phyloP scores from a whole-genome alignment of 92 coral and sea anemone species.

The Phenganax subtilis region DNA sequence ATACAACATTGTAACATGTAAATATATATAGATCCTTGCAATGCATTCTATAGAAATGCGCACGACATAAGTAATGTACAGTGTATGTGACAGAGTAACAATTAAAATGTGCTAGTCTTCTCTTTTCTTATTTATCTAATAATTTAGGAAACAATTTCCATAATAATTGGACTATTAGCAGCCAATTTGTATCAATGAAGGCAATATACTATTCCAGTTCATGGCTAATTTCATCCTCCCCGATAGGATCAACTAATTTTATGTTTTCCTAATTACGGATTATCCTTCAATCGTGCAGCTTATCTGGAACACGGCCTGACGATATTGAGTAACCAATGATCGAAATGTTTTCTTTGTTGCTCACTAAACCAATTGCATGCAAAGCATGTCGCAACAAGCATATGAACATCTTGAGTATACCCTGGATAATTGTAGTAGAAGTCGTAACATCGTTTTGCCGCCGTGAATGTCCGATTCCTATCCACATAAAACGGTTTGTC shows the following conservation, averaged over 20 bases:
- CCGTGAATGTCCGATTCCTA: slow-evolving; percentile 59
- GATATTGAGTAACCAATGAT: slow-evolving; percentile 68
- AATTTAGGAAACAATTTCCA: too few relatives aligned
- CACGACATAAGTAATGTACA: too few relatives aligned
- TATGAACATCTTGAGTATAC: slow-evolving; percentile 89
- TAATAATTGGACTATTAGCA: too few relatives aligned
- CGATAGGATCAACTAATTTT: not conserved
- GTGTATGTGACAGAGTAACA: too few relatives aligned
- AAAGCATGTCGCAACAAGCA: slow-evolving; percentile 85
- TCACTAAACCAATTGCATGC: slow-evolving; percentile 93
- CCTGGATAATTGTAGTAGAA: slow-evolving; percentile 83
- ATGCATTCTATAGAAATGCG: too few relatives aligned
- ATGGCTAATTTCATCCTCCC: not conserved
- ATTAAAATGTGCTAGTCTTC: too few relatives aligned
- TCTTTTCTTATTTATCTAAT: too few relatives aligned
- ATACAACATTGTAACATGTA: too few relatives aligned
- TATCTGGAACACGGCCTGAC: slow-evolving; percentile 56
- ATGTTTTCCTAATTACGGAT: not conserved
- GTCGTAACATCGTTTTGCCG: slow-evolving; percentile 81
- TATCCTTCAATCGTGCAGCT: slow-evolving; percentile 29
- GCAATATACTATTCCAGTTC: too few relatives aligned
- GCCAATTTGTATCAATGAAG: too few relatives aligned
- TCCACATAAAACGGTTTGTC: slow-evolving; percentile 78
- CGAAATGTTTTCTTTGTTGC: slow-evolving; percentile 62
- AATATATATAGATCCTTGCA: too few relatives aligned